These are phyloP conservation scores for Solenopsis invicta DNA, from an alignment of 1,140 invertebrate genomes.

Conservation along the genomic window DNA sequence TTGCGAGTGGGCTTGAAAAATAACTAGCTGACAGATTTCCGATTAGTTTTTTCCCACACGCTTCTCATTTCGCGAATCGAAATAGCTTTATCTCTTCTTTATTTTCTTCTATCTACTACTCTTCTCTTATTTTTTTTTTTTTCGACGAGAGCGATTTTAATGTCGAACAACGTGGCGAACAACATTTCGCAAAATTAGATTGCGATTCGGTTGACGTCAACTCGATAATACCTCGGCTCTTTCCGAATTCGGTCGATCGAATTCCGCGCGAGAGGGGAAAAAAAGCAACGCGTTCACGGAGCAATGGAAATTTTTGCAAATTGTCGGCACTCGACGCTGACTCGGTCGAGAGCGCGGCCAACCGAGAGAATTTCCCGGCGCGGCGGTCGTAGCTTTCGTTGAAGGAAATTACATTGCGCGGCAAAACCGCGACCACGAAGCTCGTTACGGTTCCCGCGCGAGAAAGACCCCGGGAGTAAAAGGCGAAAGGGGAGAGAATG, in stretches of 20 bases:
- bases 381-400: constrained; percentile 29
- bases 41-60: not conserved
- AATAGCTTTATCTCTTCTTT: not conserved
- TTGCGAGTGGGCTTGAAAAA: not conserved
- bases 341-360: not conserved
- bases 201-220: not conserved
- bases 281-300: constrained; percentile 8
- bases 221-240: not conserved
- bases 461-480: not conserved
- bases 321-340: constrained; percentile 30
- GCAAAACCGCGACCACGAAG: constrained; percentile 56
- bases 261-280: constrained; percentile 59
- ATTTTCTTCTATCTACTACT: not conserved
- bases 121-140: not conserved
- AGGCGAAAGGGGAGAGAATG: constrained; percentile 1
- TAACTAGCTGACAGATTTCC: not conserved
- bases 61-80: not conserved
- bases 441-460: constrained; percentile 41
- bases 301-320: constrained; percentile 74
- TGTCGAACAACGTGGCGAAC: not conserved
- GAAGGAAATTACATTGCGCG: constrained; percentile 65
- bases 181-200: constrained; percentile 1
- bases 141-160: not conserved
- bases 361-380: constrained; percentile 57
- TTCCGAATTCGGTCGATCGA: constrained; percentile 58